These are phyloP conservation scores for Halocynthia aurantium DNA, from an alignment of 23 tunicate species.

Conservation along the genomic window DNA sequence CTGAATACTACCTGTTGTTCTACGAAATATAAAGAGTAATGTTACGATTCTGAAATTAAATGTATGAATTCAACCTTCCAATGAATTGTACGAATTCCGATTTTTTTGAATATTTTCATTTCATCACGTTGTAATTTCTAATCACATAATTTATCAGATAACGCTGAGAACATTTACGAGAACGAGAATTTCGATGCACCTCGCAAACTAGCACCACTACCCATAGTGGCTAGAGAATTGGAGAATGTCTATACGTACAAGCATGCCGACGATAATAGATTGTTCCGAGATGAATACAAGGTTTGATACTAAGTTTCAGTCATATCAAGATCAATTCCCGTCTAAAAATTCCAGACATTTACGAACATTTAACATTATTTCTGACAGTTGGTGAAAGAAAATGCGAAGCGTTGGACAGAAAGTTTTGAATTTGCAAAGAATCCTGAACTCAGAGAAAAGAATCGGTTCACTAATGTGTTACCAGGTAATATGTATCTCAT, in stretches of 20 bases:
- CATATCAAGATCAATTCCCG: too few species aligned
- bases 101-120: too few species aligned
- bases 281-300: conserved; percentile 27
- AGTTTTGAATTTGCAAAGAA: conserved; percentile 6
- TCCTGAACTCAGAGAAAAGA: conserved; percentile 6
- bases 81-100: too few species aligned
- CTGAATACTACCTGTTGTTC: too few species aligned
- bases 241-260: conserved; percentile 6
- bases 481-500: neutral
- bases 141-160: neutral
- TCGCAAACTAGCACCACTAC: neutral
- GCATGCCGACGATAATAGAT: conserved; percentile 7
- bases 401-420: neutral
- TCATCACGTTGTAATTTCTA: too few species aligned
- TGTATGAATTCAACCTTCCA: too few species aligned
- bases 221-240: neutral
- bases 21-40: too few species aligned
- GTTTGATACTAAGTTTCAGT: neutral
- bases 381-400: neutral
- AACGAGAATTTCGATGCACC: neutral
- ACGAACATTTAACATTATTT: neutral
- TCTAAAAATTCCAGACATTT: too few species aligned
- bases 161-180: neutral
- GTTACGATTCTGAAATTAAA: too few species aligned
- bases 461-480: conserved; percentile 13